A percentile compares a stretch with the other conserved stretches of the same genome.
Evolutionary conservation across 1,140 invertebrate genomes (phyloP).

Genomic region (Drosophila ercepeae): DNA sequence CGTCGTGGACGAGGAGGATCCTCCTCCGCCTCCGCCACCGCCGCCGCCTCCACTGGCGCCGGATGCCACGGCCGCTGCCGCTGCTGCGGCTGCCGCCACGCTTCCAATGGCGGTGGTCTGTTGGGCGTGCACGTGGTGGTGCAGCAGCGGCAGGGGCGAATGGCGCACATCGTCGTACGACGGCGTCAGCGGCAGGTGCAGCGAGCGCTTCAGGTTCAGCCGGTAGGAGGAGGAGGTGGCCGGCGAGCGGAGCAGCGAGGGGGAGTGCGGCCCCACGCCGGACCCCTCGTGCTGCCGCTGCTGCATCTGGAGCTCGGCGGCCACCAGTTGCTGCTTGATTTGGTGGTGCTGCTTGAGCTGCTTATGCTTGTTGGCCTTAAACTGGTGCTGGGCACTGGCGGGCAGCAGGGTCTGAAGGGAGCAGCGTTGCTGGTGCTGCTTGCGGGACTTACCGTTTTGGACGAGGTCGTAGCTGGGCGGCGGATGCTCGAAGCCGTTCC

Average conservation of each 20-base stretch:
- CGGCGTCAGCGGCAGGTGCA: conserved; percentile 79
- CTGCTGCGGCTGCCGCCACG: conserved; percentile 52
- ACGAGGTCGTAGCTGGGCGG: conserved; percentile 83
- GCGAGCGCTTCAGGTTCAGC: conserved; percentile 73
- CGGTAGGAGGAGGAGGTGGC: conserved; percentile 76
- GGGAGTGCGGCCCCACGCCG: conserved; percentile 49
- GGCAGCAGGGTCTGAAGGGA: conserved; percentile 79
- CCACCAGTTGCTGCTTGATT: conserved; percentile 48
- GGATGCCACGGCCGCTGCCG: conserved; percentile 24
- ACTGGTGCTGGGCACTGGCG: conserved; percentile 73
- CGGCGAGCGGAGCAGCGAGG: conserved; percentile 68
- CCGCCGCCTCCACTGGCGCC: conserved; percentile 20
- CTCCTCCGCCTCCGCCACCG: conserved; percentile 2
- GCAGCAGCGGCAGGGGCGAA: conserved; percentile 78
- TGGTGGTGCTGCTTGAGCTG: conserved; percentile 70
- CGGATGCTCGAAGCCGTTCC: conserved; percentile 76
- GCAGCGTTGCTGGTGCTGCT: conserved; percentile 78
- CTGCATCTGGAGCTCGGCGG: conserved; percentile 45
- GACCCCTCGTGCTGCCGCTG: conserved; percentile 18
- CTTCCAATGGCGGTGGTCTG: conserved; percentile 68
- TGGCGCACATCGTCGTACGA: conserved; percentile 76
- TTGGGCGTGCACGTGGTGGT: conserved; percentile 70
- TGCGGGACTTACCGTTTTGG: conserved; percentile 83
- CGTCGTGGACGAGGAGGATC: conserved; percentile 58
- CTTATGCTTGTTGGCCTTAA: conserved; percentile 74